Evolutionary conservation across 2,113 vertebrate species (phyloP), one percentile per base, ranked within the genome.

Genomic region (Corythornis vintsioides): DNA sequence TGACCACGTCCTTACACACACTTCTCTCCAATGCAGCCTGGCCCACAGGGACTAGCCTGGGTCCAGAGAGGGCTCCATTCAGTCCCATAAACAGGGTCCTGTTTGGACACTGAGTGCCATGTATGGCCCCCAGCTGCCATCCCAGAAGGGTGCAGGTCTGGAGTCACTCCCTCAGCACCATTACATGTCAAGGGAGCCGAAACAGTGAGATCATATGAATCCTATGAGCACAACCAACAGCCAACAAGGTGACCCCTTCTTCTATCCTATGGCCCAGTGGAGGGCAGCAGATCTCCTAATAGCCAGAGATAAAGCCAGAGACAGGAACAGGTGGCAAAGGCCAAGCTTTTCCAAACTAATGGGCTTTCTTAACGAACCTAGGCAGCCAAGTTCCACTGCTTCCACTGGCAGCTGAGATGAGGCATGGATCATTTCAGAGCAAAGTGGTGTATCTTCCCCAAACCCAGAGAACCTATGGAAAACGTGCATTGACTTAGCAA

Each of bases 121-220:
- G 5, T 28, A 9, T 6, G 26, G 63, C 3, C 64, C 56, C 55
- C 50, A 92, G 31, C 56, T 33, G 47, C 64, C 69, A 59, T 15
- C 52, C 25, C 48, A 64, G 35, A 29, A 43, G 10, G 9, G 7
- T 17, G 11, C 22, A 2, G 43, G 29, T 21, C n/a, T 84, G 53
- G 35, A 57, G 8, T 6, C 13, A 2, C 31, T 38, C 33, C 22
- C 6, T 52, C 9, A 13, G 38, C 17, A 31, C 6, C 28, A 5
- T 31, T 13, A 24, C 0, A 0, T 35, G n/a, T 10, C 40, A 8
- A 2, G 2, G 35, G 42, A 73, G 10, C 40, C 35, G 14, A 13
- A 8, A 20, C 18, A 55, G 8, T 3, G 10, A 57, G 10, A 60
- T 5, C 24, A 20, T 20, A 5, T 5, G 15, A 31, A 19, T 16